Conservation (phyloP, 53 echinoderm and acorn worm species). For the Actinopyga echinites region DNA sequence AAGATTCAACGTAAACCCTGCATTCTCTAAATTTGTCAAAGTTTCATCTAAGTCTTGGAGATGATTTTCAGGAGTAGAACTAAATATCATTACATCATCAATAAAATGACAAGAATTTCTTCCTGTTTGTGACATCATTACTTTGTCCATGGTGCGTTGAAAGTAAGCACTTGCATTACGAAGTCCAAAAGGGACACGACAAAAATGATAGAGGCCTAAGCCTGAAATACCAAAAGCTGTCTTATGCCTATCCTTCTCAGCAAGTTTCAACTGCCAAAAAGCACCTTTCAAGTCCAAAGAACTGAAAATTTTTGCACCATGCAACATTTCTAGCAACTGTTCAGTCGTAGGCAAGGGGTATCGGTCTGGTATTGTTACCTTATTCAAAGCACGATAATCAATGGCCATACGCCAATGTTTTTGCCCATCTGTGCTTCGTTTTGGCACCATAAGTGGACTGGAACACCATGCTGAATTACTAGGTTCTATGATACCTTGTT, state of each 20-base stretch:
- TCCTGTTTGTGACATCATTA: neutral
- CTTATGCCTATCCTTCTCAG: neutral
- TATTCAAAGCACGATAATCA: slow-evolving; percentile 27
- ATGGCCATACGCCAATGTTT: slow-evolving; percentile 32
- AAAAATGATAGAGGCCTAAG: neutral
- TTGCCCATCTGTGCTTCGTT: slow-evolving; percentile 7
- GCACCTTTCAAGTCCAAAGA: slow-evolving; percentile 22
- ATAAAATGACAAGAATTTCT: neutral
- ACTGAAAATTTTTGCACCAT: slow-evolving; percentile 38
- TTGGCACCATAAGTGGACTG: slow-evolving; percentile 23
- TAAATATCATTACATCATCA: neutral
- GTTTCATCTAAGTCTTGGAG: neutral
- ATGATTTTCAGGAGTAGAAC: neutral
- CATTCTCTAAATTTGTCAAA: neutral
- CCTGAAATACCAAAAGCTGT: slow-evolving; percentile 23
- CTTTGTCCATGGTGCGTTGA: too few species aligned
- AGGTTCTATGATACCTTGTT: slow-evolving; percentile 26
- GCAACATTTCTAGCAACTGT: slow-evolving; percentile 5
- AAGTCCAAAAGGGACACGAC: too few species aligned
- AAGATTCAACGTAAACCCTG: neutral
- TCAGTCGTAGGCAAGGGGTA: slow-evolving; percentile 18
- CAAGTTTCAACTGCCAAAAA: slow-evolving; percentile 17
- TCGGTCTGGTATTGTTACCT: slow-evolving; percentile 13
- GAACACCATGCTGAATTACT: slow-evolving; percentile 39
- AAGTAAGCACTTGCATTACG: too few species aligned